Percentiles rank a stretch among this genome's conserved stretches.
These are phyloP conservation scores for Camponotus pennsylvanicus DNA, from an alignment of 1,140 invertebrate genomes.

Conservation along the genomic window DNA sequence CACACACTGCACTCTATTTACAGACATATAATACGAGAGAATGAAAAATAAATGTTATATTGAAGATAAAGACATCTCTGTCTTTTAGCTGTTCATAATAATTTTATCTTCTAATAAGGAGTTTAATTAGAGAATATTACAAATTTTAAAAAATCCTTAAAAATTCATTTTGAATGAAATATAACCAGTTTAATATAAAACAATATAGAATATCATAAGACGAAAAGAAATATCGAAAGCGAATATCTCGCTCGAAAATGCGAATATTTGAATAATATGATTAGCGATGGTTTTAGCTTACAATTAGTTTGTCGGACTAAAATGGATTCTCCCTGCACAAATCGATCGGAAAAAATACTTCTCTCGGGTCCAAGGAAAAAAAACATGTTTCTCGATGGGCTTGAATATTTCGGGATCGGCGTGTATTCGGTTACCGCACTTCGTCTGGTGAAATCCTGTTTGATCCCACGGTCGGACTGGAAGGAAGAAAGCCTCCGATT, in stretches of 20 bases:
- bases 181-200: background rate
- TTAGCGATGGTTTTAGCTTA: conserved; percentile 13
- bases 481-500: conserved; percentile 64
- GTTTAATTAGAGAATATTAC: background rate
- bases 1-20: no score
- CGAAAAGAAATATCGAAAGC: background rate
- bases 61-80: no score
- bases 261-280: background rate
- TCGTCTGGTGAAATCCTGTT: conserved; percentile 76
- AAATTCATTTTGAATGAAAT: background rate
- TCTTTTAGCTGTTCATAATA: background rate
- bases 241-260: background rate
- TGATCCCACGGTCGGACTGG: conserved; percentile 74
- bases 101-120: background rate
- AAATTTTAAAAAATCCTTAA: background rate
- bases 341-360: conserved; percentile 43
- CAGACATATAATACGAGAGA: no score
- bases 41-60: no score
- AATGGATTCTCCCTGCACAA: conserved; percentile 18
- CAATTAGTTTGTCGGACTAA: background rate
- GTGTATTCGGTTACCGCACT: conserved; percentile 77
- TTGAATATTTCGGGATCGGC: conserved; percentile 55
- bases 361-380: conserved; percentile 45
- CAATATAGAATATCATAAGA: background rate
- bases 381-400: conserved; percentile 26